Conservation (phyloP, 2,113 vertebrate genomes). For the Hippocampus comes region DNA sequence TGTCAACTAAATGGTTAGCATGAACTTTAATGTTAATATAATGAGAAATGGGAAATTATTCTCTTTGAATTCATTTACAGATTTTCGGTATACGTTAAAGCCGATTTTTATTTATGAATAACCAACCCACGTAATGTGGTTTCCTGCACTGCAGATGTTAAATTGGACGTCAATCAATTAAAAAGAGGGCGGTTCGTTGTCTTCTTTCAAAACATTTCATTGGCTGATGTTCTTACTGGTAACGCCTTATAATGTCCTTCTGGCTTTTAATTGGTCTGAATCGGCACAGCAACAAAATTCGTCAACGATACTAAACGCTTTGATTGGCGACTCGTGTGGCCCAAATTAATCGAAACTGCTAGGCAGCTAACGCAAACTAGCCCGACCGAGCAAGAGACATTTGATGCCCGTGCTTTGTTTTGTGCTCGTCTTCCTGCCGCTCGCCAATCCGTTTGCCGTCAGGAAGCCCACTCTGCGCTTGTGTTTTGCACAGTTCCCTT, state of each 20-base stretch:
- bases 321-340: constrained; percentile 15
- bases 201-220: constrained; percentile 4
- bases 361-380: constrained; percentile 46
- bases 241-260: constrained; percentile 13
- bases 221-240: neutral
- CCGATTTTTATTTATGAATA: neutral
- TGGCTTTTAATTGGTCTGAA: constrained; percentile 41
- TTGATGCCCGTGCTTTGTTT: constrained; percentile 33
- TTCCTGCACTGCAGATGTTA: constrained; percentile 43
- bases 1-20: neutral
- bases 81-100: neutral
- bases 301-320: constrained; percentile 33
- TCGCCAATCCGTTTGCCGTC: constrained; percentile 21
- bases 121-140: neutral
- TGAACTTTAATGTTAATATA: neutral
- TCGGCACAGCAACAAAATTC: constrained; percentile 52
- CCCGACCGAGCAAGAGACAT: constrained; percentile 14
- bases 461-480: neutral
- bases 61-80: too few relatives aligned
- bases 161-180: constrained; percentile 46
- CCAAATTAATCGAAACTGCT: constrained; percentile 8
- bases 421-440: constrained; percentile 30
- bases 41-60: neutral
- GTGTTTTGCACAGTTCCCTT: constrained; percentile 18
- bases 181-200: constrained; percentile 7